Conservation (phyloP, 2,797 vertebrate genomes). For the Parotocinclus haroldoi region DNA sequence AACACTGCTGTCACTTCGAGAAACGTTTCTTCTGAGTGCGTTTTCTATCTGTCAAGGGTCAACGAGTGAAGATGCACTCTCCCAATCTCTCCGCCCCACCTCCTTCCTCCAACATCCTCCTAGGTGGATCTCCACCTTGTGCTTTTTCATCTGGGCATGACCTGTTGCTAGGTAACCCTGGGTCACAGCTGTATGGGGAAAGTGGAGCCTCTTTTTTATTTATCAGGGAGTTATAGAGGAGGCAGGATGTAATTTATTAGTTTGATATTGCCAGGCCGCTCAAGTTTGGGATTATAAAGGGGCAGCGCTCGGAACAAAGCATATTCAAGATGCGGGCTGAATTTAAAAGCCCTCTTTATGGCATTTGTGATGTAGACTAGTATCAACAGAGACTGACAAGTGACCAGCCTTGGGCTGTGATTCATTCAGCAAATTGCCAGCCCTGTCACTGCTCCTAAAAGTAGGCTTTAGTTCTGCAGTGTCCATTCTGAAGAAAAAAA, state of each 20-base stretch:
- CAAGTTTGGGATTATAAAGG: conserved; percentile 79
- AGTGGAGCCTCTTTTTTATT: conserved; percentile 74
- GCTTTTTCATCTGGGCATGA: conserved; percentile 45
- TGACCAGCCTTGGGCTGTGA: conserved; percentile 35
- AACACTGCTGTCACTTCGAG: conserved; percentile 73
- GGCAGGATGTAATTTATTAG: conserved; percentile 82
- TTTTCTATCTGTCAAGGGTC: conserved; percentile 80
- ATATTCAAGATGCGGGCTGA: conserved; percentile 64
- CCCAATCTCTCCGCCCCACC: conserved; percentile 26
- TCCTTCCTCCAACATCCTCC: conserved; percentile 18
- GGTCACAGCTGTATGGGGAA: conserved; percentile 68
- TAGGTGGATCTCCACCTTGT: conserved; percentile 44
- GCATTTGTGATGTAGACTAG: conserved; percentile 61
- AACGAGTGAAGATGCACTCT: conserved; percentile 67
- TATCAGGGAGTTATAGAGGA: conserved; percentile 80
- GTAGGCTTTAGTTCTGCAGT: neutral
- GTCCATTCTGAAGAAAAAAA: neutral
- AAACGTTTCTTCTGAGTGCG: conserved; percentile 72
- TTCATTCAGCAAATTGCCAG: conserved; percentile 18
- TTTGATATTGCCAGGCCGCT: conserved; percentile 74
- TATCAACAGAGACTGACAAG: conserved; percentile 44
- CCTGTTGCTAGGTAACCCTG: conserved; percentile 47
- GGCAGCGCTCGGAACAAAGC: conserved; percentile 75
- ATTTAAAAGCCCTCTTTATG: conserved; percentile 63
- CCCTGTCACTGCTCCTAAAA: conserved; percentile 12